Base-by-base conservation (phyloP, 2,797 vertebrate species). In the Masticophis lateralis region DNA sequence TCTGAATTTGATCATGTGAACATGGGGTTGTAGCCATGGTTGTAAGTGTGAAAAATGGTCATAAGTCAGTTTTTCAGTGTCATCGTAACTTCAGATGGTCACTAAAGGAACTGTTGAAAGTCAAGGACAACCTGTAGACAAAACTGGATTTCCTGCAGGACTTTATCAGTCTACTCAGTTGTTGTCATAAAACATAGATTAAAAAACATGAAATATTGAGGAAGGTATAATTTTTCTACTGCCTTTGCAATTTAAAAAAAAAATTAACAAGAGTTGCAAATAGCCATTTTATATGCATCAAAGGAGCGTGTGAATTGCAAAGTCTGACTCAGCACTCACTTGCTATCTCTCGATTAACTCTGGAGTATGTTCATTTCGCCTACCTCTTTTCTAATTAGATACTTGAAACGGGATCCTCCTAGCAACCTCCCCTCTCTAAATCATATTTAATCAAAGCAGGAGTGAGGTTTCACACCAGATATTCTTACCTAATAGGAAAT, bases 221-320 rank as follows among this genome's bases (percentile, higher is more conserved):
- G 93, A 94, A 87, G 69, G 91, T 93, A 93, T 92, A 43, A 96
- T 97, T 97, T 95, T 96, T 96, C 95, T 96, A 96, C 55, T 28
- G 94, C 87, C 94, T 95, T 96, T 83, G 57, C 95, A 97, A 95
- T 97, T 90, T 7, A 93, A 53, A 53, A 53, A 53, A 53, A 53
- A 93, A 94, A 96, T 86, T 96, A 96, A 94, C 93, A 94, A 94
- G 92, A 87, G 1, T 94, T 69, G 43, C 47, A 88, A 53, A 32
- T 18, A 63, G 88, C 87, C 11, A 37, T 94, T 83, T 94, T 88
- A 61, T 37, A 93, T 51, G 66, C 5, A 63, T 18, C 14, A 27
- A 3, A 57, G 88, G 88, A 5, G 27, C 43, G 16, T 18, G 43
- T 51, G 27, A 88, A 63, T 94, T 57, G 92, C 22, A 53, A 18